These are phyloP conservation scores for Drosophila ironensis DNA, from an alignment of 1,140 invertebrate species.

Conservation along the genomic window DNA sequence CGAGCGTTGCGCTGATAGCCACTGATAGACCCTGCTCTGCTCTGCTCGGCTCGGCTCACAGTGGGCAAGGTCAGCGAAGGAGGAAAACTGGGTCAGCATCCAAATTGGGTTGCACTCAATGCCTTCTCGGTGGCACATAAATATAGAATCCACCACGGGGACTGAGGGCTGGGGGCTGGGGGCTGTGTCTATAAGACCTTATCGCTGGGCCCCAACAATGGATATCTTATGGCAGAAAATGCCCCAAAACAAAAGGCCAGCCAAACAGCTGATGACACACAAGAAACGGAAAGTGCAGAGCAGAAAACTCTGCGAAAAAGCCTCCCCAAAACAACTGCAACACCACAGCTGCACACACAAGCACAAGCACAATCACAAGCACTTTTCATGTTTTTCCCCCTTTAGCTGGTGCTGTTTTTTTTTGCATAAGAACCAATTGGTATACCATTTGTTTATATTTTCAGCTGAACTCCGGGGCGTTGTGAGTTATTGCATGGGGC, in stretches of 20 bases:
- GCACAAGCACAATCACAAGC: slow-evolving; percentile 8
- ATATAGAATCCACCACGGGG: too few relatives aligned
- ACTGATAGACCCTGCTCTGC: slow-evolving; percentile 21
- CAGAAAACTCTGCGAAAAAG: slow-evolving; percentile 23
- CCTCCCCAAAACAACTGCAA: slow-evolving; percentile 7
- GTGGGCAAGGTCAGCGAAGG: slow-evolving; percentile 61
- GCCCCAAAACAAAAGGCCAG: slow-evolving; percentile 27
- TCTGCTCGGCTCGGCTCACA: too few relatives aligned
- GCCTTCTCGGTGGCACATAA: too few relatives aligned
- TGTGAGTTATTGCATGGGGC: slow-evolving; percentile 4
- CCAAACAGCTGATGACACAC: slow-evolving; percentile 62
- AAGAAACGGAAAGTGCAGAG: slow-evolving; percentile 25
- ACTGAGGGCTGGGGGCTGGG: too few relatives aligned
- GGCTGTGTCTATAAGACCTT: too few relatives aligned
- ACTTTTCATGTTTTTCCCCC: slow-evolving; percentile 1
- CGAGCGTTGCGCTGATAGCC: slow-evolving; percentile 19
- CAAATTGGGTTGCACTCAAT: slow-evolving; percentile 48
- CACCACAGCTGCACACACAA: slow-evolving; percentile 19
- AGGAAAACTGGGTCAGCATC: slow-evolving; percentile 65
- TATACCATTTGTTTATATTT: slow-evolving; percentile 74
- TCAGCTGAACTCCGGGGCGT: slow-evolving; percentile 9
- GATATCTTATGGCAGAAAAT: slow-evolving; percentile 2
- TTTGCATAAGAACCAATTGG: background rate
- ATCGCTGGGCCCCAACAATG: slow-evolving; percentile 2
- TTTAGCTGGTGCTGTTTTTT: background rate